Base-by-base conservation (phyloP, 2,888 invertebrate genomes). In the Camptogramma bilineatum region DNA sequence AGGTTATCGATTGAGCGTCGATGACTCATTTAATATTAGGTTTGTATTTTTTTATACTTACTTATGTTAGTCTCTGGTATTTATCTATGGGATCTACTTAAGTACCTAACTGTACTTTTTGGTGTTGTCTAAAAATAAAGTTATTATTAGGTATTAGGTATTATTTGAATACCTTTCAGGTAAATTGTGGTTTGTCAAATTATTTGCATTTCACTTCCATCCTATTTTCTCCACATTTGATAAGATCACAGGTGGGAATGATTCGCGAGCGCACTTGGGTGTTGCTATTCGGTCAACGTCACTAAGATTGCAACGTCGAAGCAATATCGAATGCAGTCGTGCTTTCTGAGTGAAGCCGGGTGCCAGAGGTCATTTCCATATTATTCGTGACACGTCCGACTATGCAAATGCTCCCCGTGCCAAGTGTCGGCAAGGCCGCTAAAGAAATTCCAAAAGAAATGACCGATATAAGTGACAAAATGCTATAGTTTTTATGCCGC, bases 361-460 rank as follows among this genome's bases (percentile, higher is more conserved):
- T 68, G 73, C 71, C 75, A 74, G 75, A 75, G 84, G 85, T 84
- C 86, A 90, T 91, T 91, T 90, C 85, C 89, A 92, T 90, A 86
- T 90, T 91, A 92, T 92, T 91, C 91, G 80, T 82, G 79, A 81
- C 92, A 91, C 91, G 92, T 91, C 88, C 88, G 84, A 83, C 83
- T 86, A 91, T 92, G 92, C 85, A 87, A 92, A 92, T 90, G 76
- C 73, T 73, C 58, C 73, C 67, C 74, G 77, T 73, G 79, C 77
- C 77, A 76, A 80, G 74, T 70, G 70, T 71, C 71, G 67, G 60
- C 68, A 70, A 56, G 56, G 56, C 39, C 55, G 64, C 62, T 52
- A 55, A 62, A 56, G 62, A 71, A 66, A 68, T 71, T 64, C 62
- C 34, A 42, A 51, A 66, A 66, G 58, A 62, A 58, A 58, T 66